These are phyloP conservation scores for Chaetorhynchus papuensis DNA, from an alignment of 2,113 vertebrate genomes.

Conservation along the genomic window DNA sequence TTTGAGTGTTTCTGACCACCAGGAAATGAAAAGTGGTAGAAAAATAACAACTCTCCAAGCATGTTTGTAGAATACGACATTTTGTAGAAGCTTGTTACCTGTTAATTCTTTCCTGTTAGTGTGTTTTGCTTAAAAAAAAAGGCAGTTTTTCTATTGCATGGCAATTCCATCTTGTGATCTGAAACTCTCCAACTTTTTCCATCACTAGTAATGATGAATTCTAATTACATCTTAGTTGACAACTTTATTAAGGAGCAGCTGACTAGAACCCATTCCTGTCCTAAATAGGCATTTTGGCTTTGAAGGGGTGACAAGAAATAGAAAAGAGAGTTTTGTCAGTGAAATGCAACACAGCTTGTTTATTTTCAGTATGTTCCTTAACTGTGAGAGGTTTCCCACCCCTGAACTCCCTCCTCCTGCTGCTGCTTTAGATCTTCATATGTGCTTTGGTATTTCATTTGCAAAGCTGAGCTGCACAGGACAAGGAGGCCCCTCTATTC, in stretches of 20 bases:
- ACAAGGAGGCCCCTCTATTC: not conserved
- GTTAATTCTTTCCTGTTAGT: not conserved
- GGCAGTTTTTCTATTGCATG: not conserved
- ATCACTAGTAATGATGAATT: not conserved
- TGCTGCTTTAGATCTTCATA: not conserved
- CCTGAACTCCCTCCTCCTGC: not conserved
- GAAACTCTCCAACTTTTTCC: not conserved
- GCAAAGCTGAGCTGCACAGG: not conserved
- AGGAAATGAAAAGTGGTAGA: not conserved
- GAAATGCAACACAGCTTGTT: not conserved
- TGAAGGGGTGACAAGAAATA: not conserved
- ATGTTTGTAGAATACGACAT: not conserved
- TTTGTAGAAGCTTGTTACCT: not conserved
- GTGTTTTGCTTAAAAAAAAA: not conserved
- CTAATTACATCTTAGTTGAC: not conserved
- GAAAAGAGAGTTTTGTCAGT: not conserved
- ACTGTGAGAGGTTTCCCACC: not conserved
- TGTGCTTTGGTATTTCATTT: not conserved
- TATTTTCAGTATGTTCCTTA: not conserved
- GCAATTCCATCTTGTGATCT: not conserved
- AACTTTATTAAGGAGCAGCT: not conserved
- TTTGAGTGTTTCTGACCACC: not conserved
- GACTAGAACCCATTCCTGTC: not conserved
- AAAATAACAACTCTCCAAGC: not conserved
- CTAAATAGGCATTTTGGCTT: slow-evolving; percentile 9